These are phyloP conservation scores for Discoglossus pictus DNA, from an alignment of 2,797 vertebrate genomes.

Conservation along the genomic window DNA sequence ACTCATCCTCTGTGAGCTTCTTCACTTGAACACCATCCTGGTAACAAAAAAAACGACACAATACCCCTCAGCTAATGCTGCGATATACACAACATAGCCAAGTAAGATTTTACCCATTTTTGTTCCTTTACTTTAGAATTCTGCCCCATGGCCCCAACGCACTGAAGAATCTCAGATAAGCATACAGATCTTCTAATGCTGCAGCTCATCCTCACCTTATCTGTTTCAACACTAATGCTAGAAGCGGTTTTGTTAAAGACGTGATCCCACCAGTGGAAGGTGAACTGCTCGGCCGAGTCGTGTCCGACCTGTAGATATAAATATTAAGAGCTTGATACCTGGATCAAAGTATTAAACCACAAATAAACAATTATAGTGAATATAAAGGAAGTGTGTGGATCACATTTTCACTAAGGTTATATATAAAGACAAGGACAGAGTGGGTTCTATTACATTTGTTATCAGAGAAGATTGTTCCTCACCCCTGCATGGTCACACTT, in stretches of 20 bases:
- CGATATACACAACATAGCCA: too few species aligned
- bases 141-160: too few species aligned
- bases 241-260: slow-evolving; percentile 89
- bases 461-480: slow-evolving; percentile 54
- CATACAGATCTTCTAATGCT: neutral
- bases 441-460: too few species aligned
- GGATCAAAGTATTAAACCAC: too few species aligned
- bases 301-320: slow-evolving; percentile 78
- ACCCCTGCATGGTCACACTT: slow-evolving; percentile 88
- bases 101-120: too few species aligned
- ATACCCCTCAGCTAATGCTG: too few species aligned
- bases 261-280: slow-evolving; percentile 95
- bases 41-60: neutral
- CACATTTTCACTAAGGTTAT: too few species aligned
- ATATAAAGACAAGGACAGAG: too few species aligned
- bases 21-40: slow-evolving; percentile 79
- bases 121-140: too few species aligned
- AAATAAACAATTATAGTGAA: too few species aligned
- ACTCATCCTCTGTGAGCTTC: slow-evolving; percentile 57
- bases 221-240: slow-evolving; percentile 77
- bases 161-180: too few species aligned
- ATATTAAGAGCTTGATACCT: neutral
- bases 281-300: slow-evolving; percentile 83
- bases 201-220: slow-evolving; percentile 65
- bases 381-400: too few species aligned